Evolutionary conservation across 2,113 vertebrate species (phyloP).

Genomic region (Oreochromis aureus): DNA sequence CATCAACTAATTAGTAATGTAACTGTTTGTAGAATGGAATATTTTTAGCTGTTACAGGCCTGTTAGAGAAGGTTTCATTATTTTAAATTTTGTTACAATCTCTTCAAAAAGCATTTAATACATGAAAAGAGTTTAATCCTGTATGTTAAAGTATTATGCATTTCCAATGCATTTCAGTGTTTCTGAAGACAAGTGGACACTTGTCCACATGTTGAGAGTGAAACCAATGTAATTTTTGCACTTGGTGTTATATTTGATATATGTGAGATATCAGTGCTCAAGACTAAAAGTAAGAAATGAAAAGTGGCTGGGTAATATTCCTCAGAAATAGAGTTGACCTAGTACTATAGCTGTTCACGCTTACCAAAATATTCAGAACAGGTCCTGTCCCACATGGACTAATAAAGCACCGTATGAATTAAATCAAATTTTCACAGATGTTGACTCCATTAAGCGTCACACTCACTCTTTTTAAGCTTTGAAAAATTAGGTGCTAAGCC

Average conservation of each 20-base stretch:
- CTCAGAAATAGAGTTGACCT: not conserved
- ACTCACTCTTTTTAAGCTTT: not conserved
- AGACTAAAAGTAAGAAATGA: not conserved
- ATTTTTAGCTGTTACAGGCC: not conserved
- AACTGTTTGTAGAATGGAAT: not conserved
- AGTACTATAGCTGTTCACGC: not conserved
- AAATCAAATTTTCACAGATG: not conserved
- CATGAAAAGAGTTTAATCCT: not conserved
- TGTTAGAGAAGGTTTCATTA: not conserved
- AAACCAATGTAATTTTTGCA: not conserved
- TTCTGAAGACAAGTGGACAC: not conserved
- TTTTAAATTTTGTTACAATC: not conserved
- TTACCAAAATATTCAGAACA: not conserved
- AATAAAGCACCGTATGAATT: not conserved
- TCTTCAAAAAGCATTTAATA: not conserved
- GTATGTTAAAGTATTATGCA: not conserved
- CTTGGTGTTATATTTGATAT: not conserved
- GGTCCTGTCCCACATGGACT: not conserved
- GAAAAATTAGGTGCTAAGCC: conserved; percentile 3
- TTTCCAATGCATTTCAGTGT: not conserved
- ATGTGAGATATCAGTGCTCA: not conserved
- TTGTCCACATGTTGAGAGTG: not conserved
- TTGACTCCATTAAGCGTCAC: not conserved
- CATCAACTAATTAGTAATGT: not conserved
- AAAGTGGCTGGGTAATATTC: not conserved